Conservation (phyloP, 2,888 invertebrate genomes). For the Tenodera sinensis region DNA sequence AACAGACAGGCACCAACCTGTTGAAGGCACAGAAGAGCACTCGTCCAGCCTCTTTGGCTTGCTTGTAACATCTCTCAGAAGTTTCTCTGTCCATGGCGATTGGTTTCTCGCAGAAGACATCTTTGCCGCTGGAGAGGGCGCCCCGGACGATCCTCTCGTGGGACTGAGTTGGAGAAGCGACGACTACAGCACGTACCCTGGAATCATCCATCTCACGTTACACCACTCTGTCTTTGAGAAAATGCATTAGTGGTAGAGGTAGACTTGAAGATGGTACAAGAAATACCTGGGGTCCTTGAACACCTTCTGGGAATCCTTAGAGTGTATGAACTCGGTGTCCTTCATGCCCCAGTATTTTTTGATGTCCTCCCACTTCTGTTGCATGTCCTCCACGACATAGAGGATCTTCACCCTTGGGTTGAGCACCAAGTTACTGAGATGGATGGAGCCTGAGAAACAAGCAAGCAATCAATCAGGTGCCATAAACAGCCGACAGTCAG, state of each 20-base stretch:
- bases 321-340: constrained; percentile 48
- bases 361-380: constrained; percentile 46
- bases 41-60: constrained; percentile 52
- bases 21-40: constrained; percentile 63
- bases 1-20: constrained; percentile 38
- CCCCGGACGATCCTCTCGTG: constrained; percentile 55
- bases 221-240: neutral
- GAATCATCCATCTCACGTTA: constrained; percentile 15
- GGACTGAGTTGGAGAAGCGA: constrained; percentile 57
- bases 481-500: too few species aligned
- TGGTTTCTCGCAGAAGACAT: constrained; percentile 68
- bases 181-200: constrained; percentile 53
- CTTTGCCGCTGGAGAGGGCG: constrained; percentile 54
- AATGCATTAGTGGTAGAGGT: neutral
- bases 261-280: constrained; percentile 26
- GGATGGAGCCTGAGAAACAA: constrained; percentile 48
- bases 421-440: constrained; percentile 49
- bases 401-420: constrained; percentile 51
- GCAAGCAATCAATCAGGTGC: neutral
- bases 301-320: constrained; percentile 49
- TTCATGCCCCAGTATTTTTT: constrained; percentile 52
- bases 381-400: constrained; percentile 56
- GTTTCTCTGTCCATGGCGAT: constrained; percentile 55
- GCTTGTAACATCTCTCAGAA: constrained; percentile 55
- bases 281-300: constrained; percentile 53